These are phyloP conservation scores for Drepana arcuata DNA, from an alignment of 1,140 invertebrate genomes.

Conservation along the genomic window DNA sequence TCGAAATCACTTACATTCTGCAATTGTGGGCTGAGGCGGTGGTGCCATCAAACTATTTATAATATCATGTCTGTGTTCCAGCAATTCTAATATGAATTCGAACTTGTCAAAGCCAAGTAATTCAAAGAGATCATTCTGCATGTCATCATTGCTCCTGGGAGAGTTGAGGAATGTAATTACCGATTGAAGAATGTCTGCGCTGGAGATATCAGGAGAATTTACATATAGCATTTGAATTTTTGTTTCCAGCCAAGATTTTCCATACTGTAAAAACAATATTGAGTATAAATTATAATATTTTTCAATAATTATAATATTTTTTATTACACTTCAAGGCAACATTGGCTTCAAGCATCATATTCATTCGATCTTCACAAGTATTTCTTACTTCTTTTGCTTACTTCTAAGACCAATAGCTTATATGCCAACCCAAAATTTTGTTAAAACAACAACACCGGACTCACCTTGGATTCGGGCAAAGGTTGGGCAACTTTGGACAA, in stretches of 20 bases:
- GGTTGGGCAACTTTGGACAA: constrained; percentile 22
- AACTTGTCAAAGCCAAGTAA: constrained; percentile 90
- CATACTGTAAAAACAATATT: constrained; percentile 62
- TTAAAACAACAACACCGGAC: constrained; percentile 7
- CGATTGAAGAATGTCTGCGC: constrained; percentile 74
- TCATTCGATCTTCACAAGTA: no score
- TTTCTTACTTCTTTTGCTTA: no score
- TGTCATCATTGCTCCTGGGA: constrained; percentile 77
- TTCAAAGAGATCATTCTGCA: constrained; percentile 92
- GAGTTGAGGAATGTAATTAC: constrained; percentile 77
- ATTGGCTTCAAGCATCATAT: no score
- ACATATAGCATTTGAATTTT: constrained; percentile 72
- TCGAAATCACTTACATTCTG: constrained; percentile 56
- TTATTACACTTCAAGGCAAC: no score
- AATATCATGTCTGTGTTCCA: constrained; percentile 80
- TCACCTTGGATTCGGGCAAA: constrained; percentile 22
- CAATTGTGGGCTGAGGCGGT: constrained; percentile 34
- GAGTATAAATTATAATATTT: no score
- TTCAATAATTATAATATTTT: no score
- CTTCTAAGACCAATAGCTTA: no score
- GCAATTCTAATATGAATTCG: constrained; percentile 85
- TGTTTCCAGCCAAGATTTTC: constrained; percentile 72
- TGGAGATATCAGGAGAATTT: constrained; percentile 62
- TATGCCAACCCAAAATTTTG: constrained; percentile 1
- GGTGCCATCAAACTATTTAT: constrained; percentile 62